Percentiles rank a stretch among this genome's conserved stretches.
Conservation (phyloP, 2,113 vertebrate species). For the Odocoileus hemionus region DNA sequence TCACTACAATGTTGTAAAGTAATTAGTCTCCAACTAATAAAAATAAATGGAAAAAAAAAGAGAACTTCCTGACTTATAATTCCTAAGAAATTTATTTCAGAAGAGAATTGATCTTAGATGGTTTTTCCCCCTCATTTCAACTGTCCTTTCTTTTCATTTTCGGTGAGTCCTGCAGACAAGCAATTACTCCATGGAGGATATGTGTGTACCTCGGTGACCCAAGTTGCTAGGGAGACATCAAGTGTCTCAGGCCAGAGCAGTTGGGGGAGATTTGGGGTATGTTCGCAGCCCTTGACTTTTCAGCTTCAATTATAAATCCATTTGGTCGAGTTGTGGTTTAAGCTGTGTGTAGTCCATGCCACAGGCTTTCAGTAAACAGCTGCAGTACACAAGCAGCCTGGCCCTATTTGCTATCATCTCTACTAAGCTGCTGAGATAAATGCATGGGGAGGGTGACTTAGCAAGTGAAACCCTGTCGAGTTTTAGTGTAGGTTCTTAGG, state of each 20-base stretch:
- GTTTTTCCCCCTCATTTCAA: neutral
- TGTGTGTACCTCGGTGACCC: neutral
- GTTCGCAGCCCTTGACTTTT: neutral
- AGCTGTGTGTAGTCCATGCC: neutral
- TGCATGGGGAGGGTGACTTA: neutral
- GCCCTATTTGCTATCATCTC: neutral
- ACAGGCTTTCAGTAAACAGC: conserved; percentile 17
- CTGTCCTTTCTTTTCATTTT: conserved; percentile 28
- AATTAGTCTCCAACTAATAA: no score
- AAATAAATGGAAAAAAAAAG: no score
- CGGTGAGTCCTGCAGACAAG: neutral
- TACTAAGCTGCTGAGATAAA: neutral
- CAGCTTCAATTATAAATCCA: neutral
- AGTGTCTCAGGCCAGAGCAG: neutral
- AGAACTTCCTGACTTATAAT: conserved; percentile 35
- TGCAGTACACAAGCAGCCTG: neutral
- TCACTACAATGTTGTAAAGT: no score
- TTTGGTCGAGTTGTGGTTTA: conserved; percentile 32
- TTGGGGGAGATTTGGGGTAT: neutral
- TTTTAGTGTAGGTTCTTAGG: neutral
- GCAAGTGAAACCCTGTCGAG: neutral
- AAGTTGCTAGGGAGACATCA: conserved; percentile 15
- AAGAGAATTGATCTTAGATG: neutral
- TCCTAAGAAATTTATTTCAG: neutral
- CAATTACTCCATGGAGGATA: neutral